phyloP scores from a whole-genome alignment of 2,888 invertebrate genomes.

The Steromphala cineraria region DNA sequence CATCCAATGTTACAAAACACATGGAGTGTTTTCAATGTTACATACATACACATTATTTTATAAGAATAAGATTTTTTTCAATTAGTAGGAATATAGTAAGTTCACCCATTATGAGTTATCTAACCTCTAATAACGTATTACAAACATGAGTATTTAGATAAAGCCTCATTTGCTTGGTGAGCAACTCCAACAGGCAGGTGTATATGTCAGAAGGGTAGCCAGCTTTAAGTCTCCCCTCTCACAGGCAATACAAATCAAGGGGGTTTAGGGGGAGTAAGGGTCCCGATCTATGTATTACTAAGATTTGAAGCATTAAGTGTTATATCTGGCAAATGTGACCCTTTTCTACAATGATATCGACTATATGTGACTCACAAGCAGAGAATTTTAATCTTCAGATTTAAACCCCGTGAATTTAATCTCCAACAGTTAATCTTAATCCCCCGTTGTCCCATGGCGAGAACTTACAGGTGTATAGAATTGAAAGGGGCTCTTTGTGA shows the following conservation, averaged over 20 bases:
- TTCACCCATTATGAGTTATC: too few relatives aligned
- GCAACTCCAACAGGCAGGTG: background rate
- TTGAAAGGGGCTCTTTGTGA: too few relatives aligned
- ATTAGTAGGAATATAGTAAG: too few relatives aligned
- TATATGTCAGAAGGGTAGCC: too few relatives aligned
- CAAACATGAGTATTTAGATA: background rate
- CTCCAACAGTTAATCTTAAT: background rate
- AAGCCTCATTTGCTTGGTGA: background rate
- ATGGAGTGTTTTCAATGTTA: too few relatives aligned
- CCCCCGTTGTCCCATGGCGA: background rate
- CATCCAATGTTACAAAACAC: too few relatives aligned
- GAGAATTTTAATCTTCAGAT: background rate
- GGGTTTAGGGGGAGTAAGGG: background rate
- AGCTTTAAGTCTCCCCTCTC: background rate
- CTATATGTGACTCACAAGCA: background rate
- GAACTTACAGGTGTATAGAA: too few relatives aligned
- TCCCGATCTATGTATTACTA: background rate
- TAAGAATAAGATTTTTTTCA: too few relatives aligned
- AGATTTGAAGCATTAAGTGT: background rate
- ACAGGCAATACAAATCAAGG: background rate
- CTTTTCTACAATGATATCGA: background rate
- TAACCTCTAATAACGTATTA: background rate
- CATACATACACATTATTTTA: too few relatives aligned
- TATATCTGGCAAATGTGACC: background rate
- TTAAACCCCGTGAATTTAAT: background rate